These are phyloP conservation scores for Callipepla californica DNA, from an alignment of 2,113 vertebrate species.

Conservation along the genomic window DNA sequence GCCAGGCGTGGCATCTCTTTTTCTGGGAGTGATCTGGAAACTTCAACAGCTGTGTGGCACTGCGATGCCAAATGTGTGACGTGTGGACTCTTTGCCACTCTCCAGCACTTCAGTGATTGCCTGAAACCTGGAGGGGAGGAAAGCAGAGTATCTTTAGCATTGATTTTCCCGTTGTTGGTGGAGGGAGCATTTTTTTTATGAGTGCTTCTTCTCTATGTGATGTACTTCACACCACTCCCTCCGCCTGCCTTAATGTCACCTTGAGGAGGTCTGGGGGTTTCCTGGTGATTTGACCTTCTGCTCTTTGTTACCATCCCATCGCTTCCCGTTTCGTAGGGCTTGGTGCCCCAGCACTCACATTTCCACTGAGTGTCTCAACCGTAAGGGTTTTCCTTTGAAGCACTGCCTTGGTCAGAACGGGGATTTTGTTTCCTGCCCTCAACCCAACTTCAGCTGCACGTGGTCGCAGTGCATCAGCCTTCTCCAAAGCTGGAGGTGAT, in stretches of 20 bases:
- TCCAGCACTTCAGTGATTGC: rapidly evolving
- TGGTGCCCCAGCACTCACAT: rapidly evolving
- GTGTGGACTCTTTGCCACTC: rapidly evolving
- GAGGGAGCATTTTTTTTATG: not conserved
- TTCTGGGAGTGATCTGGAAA: rapidly evolving
- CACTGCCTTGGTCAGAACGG: not conserved
- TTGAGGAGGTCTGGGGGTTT: not conserved
- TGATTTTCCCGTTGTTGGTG: rapidly evolving
- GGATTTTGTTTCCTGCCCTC: not conserved
- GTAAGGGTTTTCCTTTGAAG: not conserved
- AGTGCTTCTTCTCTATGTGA: not conserved
- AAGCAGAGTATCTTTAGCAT: rapidly evolving
- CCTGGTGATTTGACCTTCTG: not conserved
- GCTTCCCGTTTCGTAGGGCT: not conserved
- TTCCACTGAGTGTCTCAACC: not conserved
- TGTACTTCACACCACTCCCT: not conserved
- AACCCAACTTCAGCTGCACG: rapidly evolving
- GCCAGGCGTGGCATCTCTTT: rapidly evolving
- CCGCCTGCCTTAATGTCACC: not conserved
- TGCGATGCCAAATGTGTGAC: rapidly evolving
- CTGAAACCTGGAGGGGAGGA: not conserved
- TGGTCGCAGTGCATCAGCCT: not conserved
- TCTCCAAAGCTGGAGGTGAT: not conserved
- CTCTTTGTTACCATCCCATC: not conserved
- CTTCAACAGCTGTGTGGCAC: rapidly evolving